phyloP scores from a whole-genome alignment of 2,113 vertebrate genomes.

The Eretmochelys imbricata region DNA sequence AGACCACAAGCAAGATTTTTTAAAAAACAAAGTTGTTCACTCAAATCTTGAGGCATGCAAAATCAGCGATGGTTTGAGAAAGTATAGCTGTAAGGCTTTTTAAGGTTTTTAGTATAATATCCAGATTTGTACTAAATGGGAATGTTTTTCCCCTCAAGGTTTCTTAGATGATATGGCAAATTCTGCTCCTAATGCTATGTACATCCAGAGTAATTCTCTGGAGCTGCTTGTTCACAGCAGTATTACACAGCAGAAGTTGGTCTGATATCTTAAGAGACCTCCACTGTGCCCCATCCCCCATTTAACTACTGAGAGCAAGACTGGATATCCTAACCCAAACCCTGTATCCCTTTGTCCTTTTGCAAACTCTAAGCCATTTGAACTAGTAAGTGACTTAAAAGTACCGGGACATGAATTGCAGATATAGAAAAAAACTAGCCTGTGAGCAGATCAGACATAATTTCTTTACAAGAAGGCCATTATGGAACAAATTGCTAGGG shows the following conservation, averaged over 20 bases:
- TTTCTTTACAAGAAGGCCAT: constrained; percentile 32
- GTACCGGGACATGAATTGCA: neutral
- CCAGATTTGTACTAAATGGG: neutral
- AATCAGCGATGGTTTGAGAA: neutral
- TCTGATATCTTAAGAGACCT: constrained; percentile 8
- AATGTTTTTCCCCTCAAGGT: neutral
- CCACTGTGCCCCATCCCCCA: neutral
- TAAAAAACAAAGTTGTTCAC: neutral
- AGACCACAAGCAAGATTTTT: neutral
- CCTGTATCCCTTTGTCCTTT: neutral
- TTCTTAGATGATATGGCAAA: neutral
- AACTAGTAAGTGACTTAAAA: constrained; percentile 20
- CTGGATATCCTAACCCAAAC: constrained; percentile 27
- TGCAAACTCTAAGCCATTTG: constrained; percentile 41
- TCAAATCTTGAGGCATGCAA: neutral
- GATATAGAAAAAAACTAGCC: neutral
- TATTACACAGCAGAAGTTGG: neutral
- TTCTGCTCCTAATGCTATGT: neutral
- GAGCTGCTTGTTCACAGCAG: neutral
- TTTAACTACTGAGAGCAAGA: neutral
- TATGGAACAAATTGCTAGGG: constrained; percentile 35
- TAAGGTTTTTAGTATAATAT: neutral
- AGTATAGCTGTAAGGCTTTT: neutral
- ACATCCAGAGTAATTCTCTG: constrained; percentile 18
- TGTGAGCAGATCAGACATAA: neutral